Evolutionary conservation across 1,140 invertebrate species (phyloP).

Genomic region (Apis laboriosa): DNA sequence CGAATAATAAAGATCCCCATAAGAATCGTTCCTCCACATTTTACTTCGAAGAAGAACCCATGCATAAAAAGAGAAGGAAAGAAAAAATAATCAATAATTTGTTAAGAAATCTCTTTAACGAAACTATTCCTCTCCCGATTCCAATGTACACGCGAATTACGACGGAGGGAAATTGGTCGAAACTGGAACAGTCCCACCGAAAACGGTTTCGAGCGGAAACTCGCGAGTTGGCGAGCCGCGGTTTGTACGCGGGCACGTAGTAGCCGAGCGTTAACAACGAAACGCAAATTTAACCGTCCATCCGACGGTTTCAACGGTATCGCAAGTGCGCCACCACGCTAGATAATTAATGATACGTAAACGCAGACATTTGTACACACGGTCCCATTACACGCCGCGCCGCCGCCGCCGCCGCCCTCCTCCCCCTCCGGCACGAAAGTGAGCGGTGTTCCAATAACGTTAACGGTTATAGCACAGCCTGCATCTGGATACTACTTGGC

Average conservation of each 20-base stretch:
- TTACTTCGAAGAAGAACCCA: too few species aligned
- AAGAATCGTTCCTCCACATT: too few species aligned
- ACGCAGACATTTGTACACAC: conserved; percentile 48
- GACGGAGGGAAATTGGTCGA: not conserved
- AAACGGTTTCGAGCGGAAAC: not conserved
- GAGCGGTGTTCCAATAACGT: conserved; percentile 38
- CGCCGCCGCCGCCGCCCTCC: not conserved
- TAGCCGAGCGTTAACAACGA: conserved; percentile 9
- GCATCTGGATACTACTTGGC: conserved; percentile 39
- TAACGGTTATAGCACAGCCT: conserved; percentile 22
- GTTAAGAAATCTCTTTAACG: too few species aligned
- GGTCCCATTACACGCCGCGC: conserved; percentile 1
- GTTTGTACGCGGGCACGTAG: not conserved
- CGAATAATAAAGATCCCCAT: too few species aligned
- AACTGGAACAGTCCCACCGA: too few species aligned
- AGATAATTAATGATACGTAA: conserved; percentile 49
- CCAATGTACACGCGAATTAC: too few species aligned
- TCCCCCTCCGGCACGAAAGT: conserved; percentile 7
- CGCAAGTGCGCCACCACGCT: conserved; percentile 6
- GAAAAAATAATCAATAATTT: too few species aligned
- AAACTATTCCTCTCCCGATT: too few species aligned
- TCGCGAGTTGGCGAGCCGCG: not conserved
- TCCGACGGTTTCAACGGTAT: conserved; percentile 21
- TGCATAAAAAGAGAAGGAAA: too few species aligned
- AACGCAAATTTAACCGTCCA: conserved; percentile 29